Evolutionary conservation across 2,797 vertebrate species (phyloP).

Genomic region (Typhlichthys subterraneus): DNA sequence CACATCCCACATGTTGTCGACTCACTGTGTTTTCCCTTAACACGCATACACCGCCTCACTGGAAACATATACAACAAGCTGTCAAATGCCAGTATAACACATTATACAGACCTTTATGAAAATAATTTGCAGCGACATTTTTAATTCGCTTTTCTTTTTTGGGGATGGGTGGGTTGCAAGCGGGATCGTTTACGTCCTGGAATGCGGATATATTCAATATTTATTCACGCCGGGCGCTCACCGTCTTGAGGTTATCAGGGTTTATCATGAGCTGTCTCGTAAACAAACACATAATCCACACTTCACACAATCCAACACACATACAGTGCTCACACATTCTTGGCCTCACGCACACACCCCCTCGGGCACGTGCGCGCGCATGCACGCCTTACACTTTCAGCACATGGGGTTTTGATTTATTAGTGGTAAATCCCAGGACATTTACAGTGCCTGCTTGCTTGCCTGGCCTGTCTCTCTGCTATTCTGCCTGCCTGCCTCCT

Average conservation of each 20-base stretch:
- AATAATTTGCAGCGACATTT: slow-evolving; percentile 3
- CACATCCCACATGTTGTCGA: slow-evolving; percentile 38
- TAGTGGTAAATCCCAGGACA: slow-evolving; percentile 18
- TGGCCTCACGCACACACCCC: neutral
- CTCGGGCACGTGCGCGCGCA: neutral
- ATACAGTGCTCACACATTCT: neutral
- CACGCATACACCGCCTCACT: slow-evolving; percentile 4
- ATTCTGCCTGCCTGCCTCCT: slow-evolving; percentile 20
- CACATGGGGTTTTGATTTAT: slow-evolving; percentile 15
- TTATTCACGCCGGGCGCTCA: slow-evolving; percentile 13
- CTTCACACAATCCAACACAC: slow-evolving; percentile 1
- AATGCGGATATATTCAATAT: slow-evolving; percentile 8
- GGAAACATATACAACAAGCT: slow-evolving; percentile 1
- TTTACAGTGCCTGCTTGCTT: slow-evolving; percentile 15
- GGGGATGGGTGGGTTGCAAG: neutral
- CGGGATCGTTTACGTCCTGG: neutral
- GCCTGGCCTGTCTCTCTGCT: slow-evolving; percentile 1
- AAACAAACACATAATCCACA: slow-evolving; percentile 9
- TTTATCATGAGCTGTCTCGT: slow-evolving; percentile 14
- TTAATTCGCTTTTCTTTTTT: neutral
- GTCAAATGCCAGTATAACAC: slow-evolving; percentile 5
- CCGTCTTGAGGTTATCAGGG: slow-evolving; percentile 8
- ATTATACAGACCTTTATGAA: neutral
- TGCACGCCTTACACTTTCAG: slow-evolving; percentile 3
- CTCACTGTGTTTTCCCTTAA: slow-evolving; percentile 25